Percentiles rank a stretch among this genome's conserved stretches.
phyloP scores from a whole-genome alignment of 2,797 vertebrate genomes.

The Megaceryle alcyon region DNA sequence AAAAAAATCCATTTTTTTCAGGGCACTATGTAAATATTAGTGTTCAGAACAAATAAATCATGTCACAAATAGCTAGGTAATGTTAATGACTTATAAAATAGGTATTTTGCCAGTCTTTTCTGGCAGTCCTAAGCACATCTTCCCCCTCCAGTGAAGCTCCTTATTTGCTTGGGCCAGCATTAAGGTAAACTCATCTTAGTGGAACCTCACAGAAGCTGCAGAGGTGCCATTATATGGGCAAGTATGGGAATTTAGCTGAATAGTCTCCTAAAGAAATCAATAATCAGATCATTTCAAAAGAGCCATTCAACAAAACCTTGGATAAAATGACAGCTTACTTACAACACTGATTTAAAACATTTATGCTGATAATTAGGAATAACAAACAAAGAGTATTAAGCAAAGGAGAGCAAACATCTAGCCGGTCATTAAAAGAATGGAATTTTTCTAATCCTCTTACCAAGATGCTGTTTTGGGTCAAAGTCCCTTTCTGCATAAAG shows the following conservation, averaged over 20 bases:
- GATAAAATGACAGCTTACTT: conserved; percentile 45
- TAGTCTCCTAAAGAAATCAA: conserved; percentile 9
- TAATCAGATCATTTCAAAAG: conserved; percentile 50
- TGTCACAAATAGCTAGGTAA: neutral
- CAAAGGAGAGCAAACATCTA: conserved; percentile 62
- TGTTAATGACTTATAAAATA: neutral
- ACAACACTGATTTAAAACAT: conserved; percentile 52
- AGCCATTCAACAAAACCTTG: conserved; percentile 19
- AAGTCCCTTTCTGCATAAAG: conserved; percentile 59
- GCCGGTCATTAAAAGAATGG: conserved; percentile 64
- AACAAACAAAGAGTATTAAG: conserved; percentile 56
- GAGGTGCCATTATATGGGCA: neutral
- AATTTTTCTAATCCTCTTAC: conserved; percentile 76
- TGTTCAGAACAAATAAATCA: neutral
- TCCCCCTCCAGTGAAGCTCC: neutral
- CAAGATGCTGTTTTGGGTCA: conserved; percentile 70
- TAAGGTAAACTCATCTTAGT: neutral
- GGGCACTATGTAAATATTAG: neutral
- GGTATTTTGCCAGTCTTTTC: neutral
- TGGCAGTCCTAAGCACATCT: neutral
- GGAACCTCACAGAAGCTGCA: neutral
- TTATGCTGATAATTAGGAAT: conserved; percentile 60
- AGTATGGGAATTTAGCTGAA: conserved; percentile 23
- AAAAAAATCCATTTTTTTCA: neutral
- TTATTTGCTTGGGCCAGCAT: neutral